A percentile compares a stretch with the other conserved stretches of the same genome.
These are phyloP conservation scores for Drosophila paramelanica DNA, from an alignment of 2,888 invertebrate genomes.

Conservation along the genomic window DNA sequence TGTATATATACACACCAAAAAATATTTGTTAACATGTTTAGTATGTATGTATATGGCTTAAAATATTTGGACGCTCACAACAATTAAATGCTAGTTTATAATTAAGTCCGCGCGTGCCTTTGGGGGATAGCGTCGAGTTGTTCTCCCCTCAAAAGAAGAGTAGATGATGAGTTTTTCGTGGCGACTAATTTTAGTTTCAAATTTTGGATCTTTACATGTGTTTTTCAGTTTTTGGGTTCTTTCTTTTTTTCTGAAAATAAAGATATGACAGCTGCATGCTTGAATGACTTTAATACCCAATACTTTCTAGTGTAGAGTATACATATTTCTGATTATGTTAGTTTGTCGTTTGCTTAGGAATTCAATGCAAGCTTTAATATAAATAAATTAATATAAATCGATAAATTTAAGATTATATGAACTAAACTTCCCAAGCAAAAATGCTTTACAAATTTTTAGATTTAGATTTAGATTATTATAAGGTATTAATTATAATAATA, in stretches of 20 bases:
- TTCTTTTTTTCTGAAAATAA: constrained; percentile 5
- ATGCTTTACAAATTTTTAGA: too few relatives aligned
- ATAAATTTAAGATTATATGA: background rate
- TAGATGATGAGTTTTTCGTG: constrained; percentile 2
- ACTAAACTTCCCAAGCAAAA: too few relatives aligned
- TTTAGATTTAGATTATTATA: too few relatives aligned
- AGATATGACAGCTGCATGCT: constrained; percentile 38
- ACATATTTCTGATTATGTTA: too few relatives aligned
- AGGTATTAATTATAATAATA: too few relatives aligned
- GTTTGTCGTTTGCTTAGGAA: too few relatives aligned
- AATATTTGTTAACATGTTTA: background rate
- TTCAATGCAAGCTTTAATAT: too few relatives aligned
- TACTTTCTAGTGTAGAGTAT: background rate
- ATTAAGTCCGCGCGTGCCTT: constrained; percentile 52
- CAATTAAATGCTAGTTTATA: constrained; percentile 52
- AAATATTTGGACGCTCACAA: constrained; percentile 21
- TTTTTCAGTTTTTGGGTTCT: background rate
- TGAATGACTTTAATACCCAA: constrained; percentile 1
- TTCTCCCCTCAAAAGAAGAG: constrained; percentile 6
- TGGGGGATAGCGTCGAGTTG: background rate
- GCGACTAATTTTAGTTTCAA: constrained; percentile 38
- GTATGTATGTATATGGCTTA: constrained; percentile 2
- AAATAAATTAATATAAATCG: too few relatives aligned
- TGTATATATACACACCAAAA: background rate
- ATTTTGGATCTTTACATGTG: constrained; percentile 26